Evolutionary conservation across 2,113 vertebrate genomes (phyloP).

Genomic region (Columba janthina): DNA sequence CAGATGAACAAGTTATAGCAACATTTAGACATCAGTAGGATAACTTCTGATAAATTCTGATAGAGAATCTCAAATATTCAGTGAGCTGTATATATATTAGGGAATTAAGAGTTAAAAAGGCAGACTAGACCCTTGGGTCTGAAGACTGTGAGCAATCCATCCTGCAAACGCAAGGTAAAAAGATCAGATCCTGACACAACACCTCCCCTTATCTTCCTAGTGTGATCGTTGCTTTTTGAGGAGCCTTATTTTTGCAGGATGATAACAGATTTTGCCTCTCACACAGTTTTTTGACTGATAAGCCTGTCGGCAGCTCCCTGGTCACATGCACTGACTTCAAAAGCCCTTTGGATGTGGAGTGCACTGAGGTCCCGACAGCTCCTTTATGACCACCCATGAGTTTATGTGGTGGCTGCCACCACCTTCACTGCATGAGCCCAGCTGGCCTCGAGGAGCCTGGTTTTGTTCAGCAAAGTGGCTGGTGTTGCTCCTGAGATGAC

Average conservation of each 20-base stretch:
- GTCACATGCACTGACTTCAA: neutral
- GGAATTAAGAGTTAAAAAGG: neutral
- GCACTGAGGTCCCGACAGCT: neutral
- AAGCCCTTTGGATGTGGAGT: neutral
- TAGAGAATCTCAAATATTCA: neutral
- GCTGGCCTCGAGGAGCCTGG: neutral
- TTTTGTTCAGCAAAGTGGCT: neutral
- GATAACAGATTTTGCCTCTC: neutral
- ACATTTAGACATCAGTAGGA: neutral
- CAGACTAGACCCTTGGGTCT: neutral
- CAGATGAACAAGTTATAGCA: neutral
- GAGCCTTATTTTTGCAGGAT: neutral
- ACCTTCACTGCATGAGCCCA: rapidly evolving
- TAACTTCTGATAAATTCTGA: neutral
- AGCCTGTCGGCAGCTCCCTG: neutral
- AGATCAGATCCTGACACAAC: neutral
- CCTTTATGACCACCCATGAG: rapidly evolving
- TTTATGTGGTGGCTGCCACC: neutral
- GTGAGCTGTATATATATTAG: neutral
- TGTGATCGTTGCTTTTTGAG: neutral
- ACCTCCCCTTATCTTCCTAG: neutral
- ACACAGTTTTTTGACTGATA: neutral
- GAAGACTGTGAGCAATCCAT: neutral
- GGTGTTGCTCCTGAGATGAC: neutral
- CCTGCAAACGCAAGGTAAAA: neutral